Percentiles rank a stretch among this genome's conserved stretches.
Evolutionary conservation across 2,113 vertebrate genomes (phyloP).

Genomic region (Chionodraco myersi): DNA sequence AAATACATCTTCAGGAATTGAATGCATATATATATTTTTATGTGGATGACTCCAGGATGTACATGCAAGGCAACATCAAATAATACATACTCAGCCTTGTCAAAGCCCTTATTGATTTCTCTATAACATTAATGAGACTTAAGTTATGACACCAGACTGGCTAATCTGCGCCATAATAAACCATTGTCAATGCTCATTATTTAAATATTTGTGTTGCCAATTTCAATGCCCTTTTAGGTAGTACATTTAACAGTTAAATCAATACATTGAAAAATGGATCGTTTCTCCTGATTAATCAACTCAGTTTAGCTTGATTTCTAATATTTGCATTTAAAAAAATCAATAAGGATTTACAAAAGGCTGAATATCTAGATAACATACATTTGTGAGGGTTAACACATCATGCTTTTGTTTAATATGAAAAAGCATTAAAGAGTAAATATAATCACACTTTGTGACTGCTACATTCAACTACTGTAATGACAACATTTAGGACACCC

Average conservation of each 20-base stretch:
- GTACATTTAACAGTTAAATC: neutral
- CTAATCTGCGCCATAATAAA: slow-evolving; percentile 59
- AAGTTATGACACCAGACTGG: slow-evolving; percentile 67
- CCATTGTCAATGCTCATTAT: neutral
- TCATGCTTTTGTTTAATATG: slow-evolving; percentile 43
- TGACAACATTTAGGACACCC: slow-evolving; percentile 15
- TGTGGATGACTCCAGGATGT: slow-evolving; percentile 80
- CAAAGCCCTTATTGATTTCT: slow-evolving; percentile 71
- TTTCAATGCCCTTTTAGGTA: neutral
- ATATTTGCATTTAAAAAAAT: neutral
- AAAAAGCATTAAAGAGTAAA: slow-evolving; percentile 57
- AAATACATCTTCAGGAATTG: slow-evolving; percentile 85
- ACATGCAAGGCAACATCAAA: slow-evolving; percentile 78
- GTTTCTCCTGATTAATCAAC: no score
- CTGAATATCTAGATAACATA: slow-evolving; percentile 62
- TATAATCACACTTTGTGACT: slow-evolving; percentile 42
- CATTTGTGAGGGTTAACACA: slow-evolving; percentile 52
- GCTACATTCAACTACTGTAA: slow-evolving; percentile 37
- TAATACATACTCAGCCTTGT: slow-evolving; percentile 64
- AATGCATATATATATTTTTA: slow-evolving; percentile 82
- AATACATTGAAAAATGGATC: neutral
- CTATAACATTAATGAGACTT: neutral
- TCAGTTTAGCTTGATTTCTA: neutral
- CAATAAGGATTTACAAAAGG: slow-evolving; percentile 75
- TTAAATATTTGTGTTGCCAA: neutral